These are phyloP conservation scores for Mallotus villosus DNA, from an alignment of 2,797 vertebrate genomes.

Conservation along the genomic window DNA sequence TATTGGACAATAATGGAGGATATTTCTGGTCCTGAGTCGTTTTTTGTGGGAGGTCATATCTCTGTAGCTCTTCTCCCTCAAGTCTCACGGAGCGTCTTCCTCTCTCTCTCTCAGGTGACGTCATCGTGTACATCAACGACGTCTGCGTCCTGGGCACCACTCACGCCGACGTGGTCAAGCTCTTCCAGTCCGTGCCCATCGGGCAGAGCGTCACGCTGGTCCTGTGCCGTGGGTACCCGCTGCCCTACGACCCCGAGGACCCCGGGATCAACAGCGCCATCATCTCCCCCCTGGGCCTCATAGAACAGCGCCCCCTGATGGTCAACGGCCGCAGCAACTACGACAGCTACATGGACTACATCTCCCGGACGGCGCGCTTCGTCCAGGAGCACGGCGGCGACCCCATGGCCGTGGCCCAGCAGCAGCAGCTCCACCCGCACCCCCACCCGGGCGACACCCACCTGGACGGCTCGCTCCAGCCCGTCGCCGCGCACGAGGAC, in stretches of 20 bases:
- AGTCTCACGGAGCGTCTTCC: not conserved
- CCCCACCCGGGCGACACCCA: slow-evolving; percentile 92
- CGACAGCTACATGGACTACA: slow-evolving; percentile 96
- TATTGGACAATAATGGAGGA: not conserved
- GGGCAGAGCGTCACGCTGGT: slow-evolving; percentile 95
- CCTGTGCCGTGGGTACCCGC: slow-evolving; percentile 92
- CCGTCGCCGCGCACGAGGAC: slow-evolving; percentile 80
- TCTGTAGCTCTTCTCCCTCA: not conserved
- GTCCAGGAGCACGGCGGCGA: slow-evolving; percentile 82
- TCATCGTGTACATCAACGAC: slow-evolving; percentile 98
- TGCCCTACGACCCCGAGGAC: slow-evolving; percentile 96
- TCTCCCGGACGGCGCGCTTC: slow-evolving; percentile 92
- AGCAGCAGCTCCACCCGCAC: slow-evolving; percentile 68
- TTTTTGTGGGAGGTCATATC: not conserved
- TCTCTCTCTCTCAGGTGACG: slow-evolving; percentile 80
- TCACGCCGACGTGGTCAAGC: slow-evolving; percentile 96
- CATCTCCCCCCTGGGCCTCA: slow-evolving; percentile 91
- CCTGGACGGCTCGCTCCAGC: slow-evolving; percentile 87
- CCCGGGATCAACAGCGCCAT: slow-evolving; percentile 78
- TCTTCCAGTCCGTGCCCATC: slow-evolving; percentile 97
- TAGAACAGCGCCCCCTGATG: slow-evolving; percentile 92
- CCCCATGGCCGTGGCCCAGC: slow-evolving; percentile 24
- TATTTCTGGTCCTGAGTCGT: not conserved
- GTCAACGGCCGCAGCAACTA: slow-evolving; percentile 94
- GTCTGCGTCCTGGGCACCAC: slow-evolving; percentile 96